Base-by-base conservation (phyloP, 2,113 vertebrate genomes). In the Siniperca knerii region DNA sequence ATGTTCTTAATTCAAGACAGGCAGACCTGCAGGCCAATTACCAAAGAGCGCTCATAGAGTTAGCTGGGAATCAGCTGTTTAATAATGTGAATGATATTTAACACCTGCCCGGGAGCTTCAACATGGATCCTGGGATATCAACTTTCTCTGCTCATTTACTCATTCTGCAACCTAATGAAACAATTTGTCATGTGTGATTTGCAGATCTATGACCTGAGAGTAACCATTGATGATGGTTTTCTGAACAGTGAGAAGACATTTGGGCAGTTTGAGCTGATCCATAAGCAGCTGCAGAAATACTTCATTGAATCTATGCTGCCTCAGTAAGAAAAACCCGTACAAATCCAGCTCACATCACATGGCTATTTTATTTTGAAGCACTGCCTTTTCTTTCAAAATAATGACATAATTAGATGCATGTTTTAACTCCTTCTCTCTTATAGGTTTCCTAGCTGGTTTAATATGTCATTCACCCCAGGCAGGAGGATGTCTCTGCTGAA, bases 401-500 rank as follows among this genome's bases (percentile, higher is more conserved):
- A 46, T 25, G 1, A 40, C 48, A 57, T 42, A 4, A 46, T 44
- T 60, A 25, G 25, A 50, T 58, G 5, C 10, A 9, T 37, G 13
- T 83, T 80, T 80, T 77, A 46, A 54, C 65, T 37, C 20, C 79
- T 74, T 78, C 20, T 85, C 54, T 72, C 29, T 60, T 86, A 37
- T 75, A 98, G 97, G 77, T 98, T 98, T 93, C 97, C 97, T 0
- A 79, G 87, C 11, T 95, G 96, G 48, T 95, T 92, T 89, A 91
- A 95, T 65, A 85, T 96, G 85, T 96, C 96, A 21, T 96, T 96
- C 40, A 94, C 79, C 66, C 40, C 94, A 71, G 15, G 88, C 73
- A 96, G 84, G 76, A 96, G 92, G 90, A 95, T 96, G 94, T 86
- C 87, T 80, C 88, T 94, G 78, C 93, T 98, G 57, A 98, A 97